Conservation (phyloP, 1,140 invertebrate genomes). For the Drosophila nigromelanica region DNA sequence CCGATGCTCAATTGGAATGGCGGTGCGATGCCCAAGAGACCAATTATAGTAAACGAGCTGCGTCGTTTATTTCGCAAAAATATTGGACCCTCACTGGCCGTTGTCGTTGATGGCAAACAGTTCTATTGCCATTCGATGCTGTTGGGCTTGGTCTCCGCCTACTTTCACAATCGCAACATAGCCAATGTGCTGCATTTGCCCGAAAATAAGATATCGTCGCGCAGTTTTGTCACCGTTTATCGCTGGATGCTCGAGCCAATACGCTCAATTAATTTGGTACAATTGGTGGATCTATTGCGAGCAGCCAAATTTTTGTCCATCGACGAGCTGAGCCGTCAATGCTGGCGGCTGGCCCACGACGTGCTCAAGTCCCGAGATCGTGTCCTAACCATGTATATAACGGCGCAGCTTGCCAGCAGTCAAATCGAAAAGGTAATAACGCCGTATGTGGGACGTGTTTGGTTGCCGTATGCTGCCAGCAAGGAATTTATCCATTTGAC, state of each 20-base stretch:
- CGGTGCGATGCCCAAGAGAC: neutral
- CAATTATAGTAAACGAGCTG: neutral
- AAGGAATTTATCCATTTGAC: neutral
- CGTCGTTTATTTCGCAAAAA: neutral
- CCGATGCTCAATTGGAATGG: neutral
- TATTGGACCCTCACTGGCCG: neutral
- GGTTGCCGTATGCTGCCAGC: conserved; percentile 5
- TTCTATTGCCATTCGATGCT: conserved; percentile 1
- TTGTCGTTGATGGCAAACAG: neutral
- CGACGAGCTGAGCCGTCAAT: neutral
- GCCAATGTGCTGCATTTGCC: neutral
- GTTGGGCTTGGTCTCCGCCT: neutral
- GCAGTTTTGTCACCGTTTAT: conserved; percentile 1
- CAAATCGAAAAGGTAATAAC: neutral
- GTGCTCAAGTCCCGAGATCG: neutral
- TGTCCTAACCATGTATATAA: neutral
- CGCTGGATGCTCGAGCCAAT: conserved; percentile 8
- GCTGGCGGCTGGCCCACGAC: neutral
- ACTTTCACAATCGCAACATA: neutral
- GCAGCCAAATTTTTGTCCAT: neutral
- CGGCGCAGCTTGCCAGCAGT: neutral
- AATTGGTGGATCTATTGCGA: conserved; percentile 2
- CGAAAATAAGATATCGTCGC: neutral
- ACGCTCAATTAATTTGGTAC: neutral
- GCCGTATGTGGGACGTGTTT: conserved; percentile 3